Evolutionary conservation across 2,113 vertebrate genomes (phyloP).

Genomic region (Andinoacara biseriatus): DNA sequence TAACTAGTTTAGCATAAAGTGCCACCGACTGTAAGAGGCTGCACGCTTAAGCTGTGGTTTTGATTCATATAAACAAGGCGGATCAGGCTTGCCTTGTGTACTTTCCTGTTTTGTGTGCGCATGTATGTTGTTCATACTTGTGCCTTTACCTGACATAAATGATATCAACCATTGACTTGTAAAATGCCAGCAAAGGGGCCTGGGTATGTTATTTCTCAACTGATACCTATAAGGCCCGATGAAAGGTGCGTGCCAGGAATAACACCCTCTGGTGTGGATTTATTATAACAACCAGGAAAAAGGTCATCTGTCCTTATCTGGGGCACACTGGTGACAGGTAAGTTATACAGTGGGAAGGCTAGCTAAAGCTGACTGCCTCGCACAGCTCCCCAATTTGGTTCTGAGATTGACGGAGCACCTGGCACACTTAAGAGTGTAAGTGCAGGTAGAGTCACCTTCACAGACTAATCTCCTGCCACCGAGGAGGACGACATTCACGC

Average conservation of each 20-base stretch:
- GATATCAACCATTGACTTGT: slow-evolving; percentile 58
- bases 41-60: not conserved
- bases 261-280: slow-evolving; percentile 69
- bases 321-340: slow-evolving; percentile 65
- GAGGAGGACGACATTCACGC: slow-evolving; percentile 12
- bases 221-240: slow-evolving; percentile 61
- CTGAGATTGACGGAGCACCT: slow-evolving; percentile 63
- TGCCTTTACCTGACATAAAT: slow-evolving; percentile 58
- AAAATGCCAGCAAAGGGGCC: slow-evolving; percentile 54
- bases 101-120: not conserved
- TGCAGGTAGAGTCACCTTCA: slow-evolving; percentile 79
- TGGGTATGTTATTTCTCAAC: slow-evolving; percentile 62
- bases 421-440: slow-evolving; percentile 70
- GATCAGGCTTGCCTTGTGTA: not conserved
- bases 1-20: not conserved
- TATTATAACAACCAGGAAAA: slow-evolving; percentile 67
- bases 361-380: slow-evolving; percentile 39
- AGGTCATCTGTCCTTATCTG: slow-evolving; percentile 78
- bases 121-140: not conserved
- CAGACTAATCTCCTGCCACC: slow-evolving; percentile 60
- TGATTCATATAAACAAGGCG: not conserved
- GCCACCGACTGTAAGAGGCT: not conserved
- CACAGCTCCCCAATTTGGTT: slow-evolving; percentile 53
- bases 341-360: slow-evolving; percentile 56
- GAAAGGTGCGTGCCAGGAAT: slow-evolving; percentile 58